A percentile compares a stretch with the other conserved stretches of the same genome.
Conservation (phyloP, 2,113 vertebrate genomes). For the Lagopus leucura region DNA sequence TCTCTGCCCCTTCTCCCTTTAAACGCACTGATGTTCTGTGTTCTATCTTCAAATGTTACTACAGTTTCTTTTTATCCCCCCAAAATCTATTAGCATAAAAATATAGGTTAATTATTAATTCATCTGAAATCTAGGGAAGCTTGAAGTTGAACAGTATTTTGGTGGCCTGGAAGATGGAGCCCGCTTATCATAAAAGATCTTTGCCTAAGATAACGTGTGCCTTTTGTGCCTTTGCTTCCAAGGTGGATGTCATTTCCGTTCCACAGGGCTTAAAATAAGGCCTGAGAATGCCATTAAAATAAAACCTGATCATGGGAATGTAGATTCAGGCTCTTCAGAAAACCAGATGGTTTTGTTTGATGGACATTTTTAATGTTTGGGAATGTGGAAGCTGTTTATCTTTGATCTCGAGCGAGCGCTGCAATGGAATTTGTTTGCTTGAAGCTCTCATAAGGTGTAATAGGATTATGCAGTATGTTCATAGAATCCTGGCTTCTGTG, state of each 20-base stretch:
- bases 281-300: conserved; percentile 33
- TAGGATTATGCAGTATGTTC: conserved; percentile 41
- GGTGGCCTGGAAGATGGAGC: neutral
- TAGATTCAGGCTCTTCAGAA: conserved; percentile 1
- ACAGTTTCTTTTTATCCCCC: conserved; percentile 1
- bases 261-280: conserved; percentile 44
- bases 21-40: neutral
- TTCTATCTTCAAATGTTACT: neutral
- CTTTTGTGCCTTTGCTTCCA: conserved; percentile 17
- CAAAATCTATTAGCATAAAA: neutral
- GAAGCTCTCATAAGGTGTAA: conserved; percentile 27
- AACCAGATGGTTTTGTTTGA: neutral
- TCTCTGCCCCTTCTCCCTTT: neutral
- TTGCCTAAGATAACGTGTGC: conserved; percentile 9
- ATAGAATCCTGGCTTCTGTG: conserved; percentile 16
- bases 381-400: neutral
- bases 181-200: conserved; percentile 42
- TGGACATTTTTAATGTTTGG: neutral
- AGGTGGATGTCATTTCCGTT: conserved; percentile 14
- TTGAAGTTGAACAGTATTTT: conserved; percentile 5
- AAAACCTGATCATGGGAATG: conserved; percentile 25
- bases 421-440: conserved; percentile 46
- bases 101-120: neutral
- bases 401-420: conserved; percentile 48
- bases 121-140: neutral